phyloP scores from a whole-genome alignment of 2,113 vertebrate genomes.

The Pantherophis guttatus region DNA sequence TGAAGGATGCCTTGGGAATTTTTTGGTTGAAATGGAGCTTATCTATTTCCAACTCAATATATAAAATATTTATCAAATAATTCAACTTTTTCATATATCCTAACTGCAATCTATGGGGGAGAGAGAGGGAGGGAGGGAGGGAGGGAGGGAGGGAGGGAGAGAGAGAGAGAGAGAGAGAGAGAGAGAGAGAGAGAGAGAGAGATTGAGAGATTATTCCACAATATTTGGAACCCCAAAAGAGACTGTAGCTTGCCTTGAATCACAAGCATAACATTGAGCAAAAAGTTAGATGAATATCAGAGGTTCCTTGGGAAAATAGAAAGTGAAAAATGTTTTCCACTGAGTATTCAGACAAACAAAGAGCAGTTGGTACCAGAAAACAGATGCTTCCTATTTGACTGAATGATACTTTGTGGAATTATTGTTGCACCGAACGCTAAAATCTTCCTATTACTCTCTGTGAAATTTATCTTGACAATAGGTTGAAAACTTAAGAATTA shows the following conservation, averaged over 20 bases:
- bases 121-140: too few species aligned
- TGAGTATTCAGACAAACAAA: background rate
- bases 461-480: background rate
- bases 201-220: background rate
- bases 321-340: background rate
- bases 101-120: background rate
- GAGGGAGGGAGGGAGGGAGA: too few species aligned
- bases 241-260: background rate
- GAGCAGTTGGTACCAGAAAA: background rate
- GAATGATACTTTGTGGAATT: background rate
- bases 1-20: background rate
- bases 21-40: background rate
- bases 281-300: background rate
- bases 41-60: background rate
- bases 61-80: background rate
- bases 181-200: too few species aligned
- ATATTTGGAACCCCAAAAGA: background rate
- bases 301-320: background rate
- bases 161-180: background rate
- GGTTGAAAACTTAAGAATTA: background rate
- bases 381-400: background rate
- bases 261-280: background rate
- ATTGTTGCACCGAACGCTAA: background rate
- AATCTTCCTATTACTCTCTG: background rate
- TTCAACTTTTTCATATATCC: background rate